Evolutionary conservation across 2,888 invertebrate species (phyloP), one percentile per base, ranked within the genome.

Genomic region (Oscheius sp.): DNA sequence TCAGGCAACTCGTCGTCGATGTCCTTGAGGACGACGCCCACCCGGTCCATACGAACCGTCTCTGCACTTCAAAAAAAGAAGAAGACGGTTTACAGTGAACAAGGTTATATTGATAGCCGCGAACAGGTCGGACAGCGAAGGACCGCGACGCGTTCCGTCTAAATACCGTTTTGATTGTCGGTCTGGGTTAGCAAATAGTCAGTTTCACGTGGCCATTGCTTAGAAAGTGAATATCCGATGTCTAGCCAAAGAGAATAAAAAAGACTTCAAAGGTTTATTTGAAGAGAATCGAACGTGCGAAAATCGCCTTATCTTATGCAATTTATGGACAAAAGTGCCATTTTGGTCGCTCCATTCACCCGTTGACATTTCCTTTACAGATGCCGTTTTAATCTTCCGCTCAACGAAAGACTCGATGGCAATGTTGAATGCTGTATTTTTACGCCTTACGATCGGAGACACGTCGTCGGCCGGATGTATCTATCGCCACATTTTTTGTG

Each of bases 401-500:
- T 93, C 75, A 91, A 91, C 35, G 98, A 98, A 90, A 96, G 96
- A 89, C 91, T 99, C 74, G 98, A 99, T 90, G 98, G 98, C 0
- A 93, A 93, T 75, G 89, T 94, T 69, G 94, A 94, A 87, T 95
- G 95, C 87, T 93, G 94, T 12, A 90, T 99, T 70, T 95, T 95
- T 93, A 96, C 97, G 1, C 96, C 97, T 0, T 98, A 94, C 89
- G 94, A 95, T 88, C 96, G 96, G 89, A 92, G 93, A 81, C 93
- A 94, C 88, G 93, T 94, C 72, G 92, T 93, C 91, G 98, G 98
- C 18, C 92, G 93, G 80, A 91, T 99, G 86, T 98, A 93, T 89
- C 90, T 99, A 63, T 97, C 97, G 0, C 93, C 94, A 87, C 95
- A 94, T 90, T 99, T 95, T 89, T 92, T 97, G 86, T 98, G 98